A percentile compares a stretch with the other conserved stretches of the same genome.
These are phyloP conservation scores for Engraulis encrasicolus DNA, from an alignment of 2,113 vertebrate species.

Conservation along the genomic window DNA sequence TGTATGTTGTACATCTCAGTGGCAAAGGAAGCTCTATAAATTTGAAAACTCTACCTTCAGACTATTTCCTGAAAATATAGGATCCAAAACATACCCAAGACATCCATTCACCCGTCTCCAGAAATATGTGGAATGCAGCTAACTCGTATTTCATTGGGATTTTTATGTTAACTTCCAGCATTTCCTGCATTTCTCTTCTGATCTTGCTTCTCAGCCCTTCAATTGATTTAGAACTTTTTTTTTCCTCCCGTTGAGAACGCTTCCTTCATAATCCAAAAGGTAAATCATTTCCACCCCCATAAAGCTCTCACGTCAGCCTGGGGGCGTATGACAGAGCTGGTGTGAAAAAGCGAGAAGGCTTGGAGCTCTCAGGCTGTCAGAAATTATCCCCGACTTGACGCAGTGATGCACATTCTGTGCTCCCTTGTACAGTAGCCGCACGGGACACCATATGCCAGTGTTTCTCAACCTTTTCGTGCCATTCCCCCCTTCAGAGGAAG, in stretches of 20 bases:
- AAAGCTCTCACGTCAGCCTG: slow-evolving; percentile 27
- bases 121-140: background rate
- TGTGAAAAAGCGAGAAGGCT: slow-evolving; percentile 30
- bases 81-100: background rate
- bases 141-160: background rate
- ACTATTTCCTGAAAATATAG: too few relatives aligned
- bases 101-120: background rate
- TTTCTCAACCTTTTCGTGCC: too few relatives aligned
- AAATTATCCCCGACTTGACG: slow-evolving; percentile 48
- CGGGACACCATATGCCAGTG: background rate
- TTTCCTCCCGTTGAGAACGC: slow-evolving; percentile 36
- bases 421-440: background rate
- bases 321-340: slow-evolving; percentile 32
- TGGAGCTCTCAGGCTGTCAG: slow-evolving; percentile 44
- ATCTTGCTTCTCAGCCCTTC: background rate
- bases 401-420: slow-evolving; percentile 12
- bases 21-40: too few relatives aligned
- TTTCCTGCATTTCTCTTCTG: background rate
- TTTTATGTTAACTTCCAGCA: background rate
- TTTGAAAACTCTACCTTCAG: too few relatives aligned
- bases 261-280: slow-evolving; percentile 32
- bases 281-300: slow-evolving; percentile 37
- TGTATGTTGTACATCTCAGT: too few relatives aligned
- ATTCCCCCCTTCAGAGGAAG: too few relatives aligned
- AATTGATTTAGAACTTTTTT: background rate